Conservation (phyloP, 2,888 invertebrate species). For the Dioctria rufipes region DNA sequence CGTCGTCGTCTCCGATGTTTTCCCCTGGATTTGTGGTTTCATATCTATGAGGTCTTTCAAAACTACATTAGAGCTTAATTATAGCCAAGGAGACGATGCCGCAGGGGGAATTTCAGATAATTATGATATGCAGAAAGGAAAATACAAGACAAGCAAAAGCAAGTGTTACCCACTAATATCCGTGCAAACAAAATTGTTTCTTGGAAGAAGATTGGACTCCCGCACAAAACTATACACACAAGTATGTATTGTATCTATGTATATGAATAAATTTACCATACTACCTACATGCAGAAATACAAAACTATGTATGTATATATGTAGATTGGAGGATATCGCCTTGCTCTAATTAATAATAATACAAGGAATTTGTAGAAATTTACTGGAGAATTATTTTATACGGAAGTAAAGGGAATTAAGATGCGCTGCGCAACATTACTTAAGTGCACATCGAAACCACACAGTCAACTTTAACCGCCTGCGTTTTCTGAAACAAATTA, state of each 20-base stretch:
- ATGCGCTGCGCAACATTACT: background rate
- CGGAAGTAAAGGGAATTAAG: background rate
- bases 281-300: background rate
- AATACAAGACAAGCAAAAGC: constrained; percentile 14
- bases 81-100: constrained; percentile 20
- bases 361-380: background rate
- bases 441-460: constrained; percentile 1
- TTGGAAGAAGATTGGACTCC: background rate
- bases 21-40: constrained; percentile 25
- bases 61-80: constrained; percentile 52
- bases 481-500: background rate
- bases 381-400: background rate
- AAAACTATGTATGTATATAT: constrained; percentile 18
- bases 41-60: constrained; percentile 46
- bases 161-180: background rate
- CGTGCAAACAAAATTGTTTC: background rate
- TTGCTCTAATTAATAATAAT: constrained; percentile 49
- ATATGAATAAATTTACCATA: too few species aligned
- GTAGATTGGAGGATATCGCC: constrained; percentile 1
- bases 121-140: constrained; percentile 44
- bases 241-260: background rate
- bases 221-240: background rate
- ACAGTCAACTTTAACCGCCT: background rate
- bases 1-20: background rate
- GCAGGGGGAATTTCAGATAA: constrained; percentile 27